Base-by-base conservation (phyloP, 2,797 vertebrate genomes). In the Enteromius radiatus region DNA sequence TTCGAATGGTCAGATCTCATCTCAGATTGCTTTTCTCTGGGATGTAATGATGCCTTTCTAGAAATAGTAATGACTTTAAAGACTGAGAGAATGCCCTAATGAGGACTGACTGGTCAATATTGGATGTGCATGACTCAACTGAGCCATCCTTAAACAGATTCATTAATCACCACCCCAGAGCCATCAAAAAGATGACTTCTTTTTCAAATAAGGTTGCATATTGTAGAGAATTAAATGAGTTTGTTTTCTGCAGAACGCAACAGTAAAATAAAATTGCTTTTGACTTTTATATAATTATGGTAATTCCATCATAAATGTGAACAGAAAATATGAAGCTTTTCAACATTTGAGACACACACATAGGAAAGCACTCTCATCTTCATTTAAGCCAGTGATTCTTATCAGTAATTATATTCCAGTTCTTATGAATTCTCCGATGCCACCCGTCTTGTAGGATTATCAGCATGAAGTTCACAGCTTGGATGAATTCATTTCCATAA, bases 401-500 rank as follows among this genome's bases (percentile, higher is more conserved):
- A 78, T 86, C 59, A 49, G 83, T 84, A 80, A 83, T 87, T 82
- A 85, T 68, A 76, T 86, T 73, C 78, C 26, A n/a, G 67, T 78
- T 84, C 84, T 77, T 45, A 64, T 54, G 38, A 71, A 73, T 84
- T 86, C 75, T 85, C 28, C 86, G 88, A 94, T 91, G 90, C 92
- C 88, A 89, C 89, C 87, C 88, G 89, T 93, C 91, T 88, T 90
- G 90, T 91, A 88, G 93, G 90, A 94, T 94, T 94, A 94, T 94
- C 89, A 92, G 90, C 92, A 91, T 84, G 92, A 92, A 94, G 90
- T 94, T 93, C 92, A 91, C 91, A 89, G 90, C 91, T 91, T 92
- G 89, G 89, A 91, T 89, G 89, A 93, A 90, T 92, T 93, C 81
- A 93, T 95, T 94, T 94, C 90, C 93, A 93, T 94, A 94, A 95